These are phyloP conservation scores for Sphaeramia orbicularis DNA, from an alignment of 2,797 vertebrate species.

Conservation along the genomic window DNA sequence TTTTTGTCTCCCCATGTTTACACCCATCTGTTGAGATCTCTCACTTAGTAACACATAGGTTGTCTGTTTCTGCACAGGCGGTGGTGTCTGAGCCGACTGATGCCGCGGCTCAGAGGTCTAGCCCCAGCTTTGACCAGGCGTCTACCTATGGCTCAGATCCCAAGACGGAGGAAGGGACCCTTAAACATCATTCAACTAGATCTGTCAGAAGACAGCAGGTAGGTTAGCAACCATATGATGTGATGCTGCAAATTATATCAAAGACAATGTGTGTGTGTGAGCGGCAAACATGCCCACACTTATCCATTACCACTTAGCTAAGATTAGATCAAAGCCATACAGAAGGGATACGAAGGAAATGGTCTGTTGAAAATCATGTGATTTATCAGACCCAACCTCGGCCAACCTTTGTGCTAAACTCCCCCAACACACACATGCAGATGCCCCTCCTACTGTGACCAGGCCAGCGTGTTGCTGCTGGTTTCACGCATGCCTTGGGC, in stretches of 20 bases:
- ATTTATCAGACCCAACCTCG: conserved; percentile 70
- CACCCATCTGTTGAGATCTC: neutral
- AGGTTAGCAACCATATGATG: conserved; percentile 36
- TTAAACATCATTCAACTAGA: conserved; percentile 45
- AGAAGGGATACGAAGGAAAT: conserved; percentile 60
- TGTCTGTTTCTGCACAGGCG: conserved; percentile 57
- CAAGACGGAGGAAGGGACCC: conserved; percentile 52
- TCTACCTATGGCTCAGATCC: conserved; percentile 43
- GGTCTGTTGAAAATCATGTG: conserved; percentile 77
- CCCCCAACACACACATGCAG: conserved; percentile 50
- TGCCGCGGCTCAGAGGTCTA: conserved; percentile 34
- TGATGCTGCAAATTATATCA: conserved; percentile 42
- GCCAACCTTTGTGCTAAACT: conserved; percentile 76
- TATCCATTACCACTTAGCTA: conserved; percentile 49
- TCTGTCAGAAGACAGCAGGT: conserved; percentile 68
- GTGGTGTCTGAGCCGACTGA: conserved; percentile 35
- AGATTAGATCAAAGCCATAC: conserved; percentile 75
- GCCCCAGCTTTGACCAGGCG: conserved; percentile 39
- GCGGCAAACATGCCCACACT: conserved; percentile 48
- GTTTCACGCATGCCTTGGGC: conserved; percentile 86
- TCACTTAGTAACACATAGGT: neutral
- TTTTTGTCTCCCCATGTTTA: neutral
- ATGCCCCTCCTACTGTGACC: conserved; percentile 77
- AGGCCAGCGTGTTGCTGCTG: conserved; percentile 77
- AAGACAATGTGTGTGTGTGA: conserved; percentile 52